Evolutionary conservation across 2,888 invertebrate species (phyloP), one percentile per base, ranked within the genome.

Genomic region (Apamea anceps): DNA sequence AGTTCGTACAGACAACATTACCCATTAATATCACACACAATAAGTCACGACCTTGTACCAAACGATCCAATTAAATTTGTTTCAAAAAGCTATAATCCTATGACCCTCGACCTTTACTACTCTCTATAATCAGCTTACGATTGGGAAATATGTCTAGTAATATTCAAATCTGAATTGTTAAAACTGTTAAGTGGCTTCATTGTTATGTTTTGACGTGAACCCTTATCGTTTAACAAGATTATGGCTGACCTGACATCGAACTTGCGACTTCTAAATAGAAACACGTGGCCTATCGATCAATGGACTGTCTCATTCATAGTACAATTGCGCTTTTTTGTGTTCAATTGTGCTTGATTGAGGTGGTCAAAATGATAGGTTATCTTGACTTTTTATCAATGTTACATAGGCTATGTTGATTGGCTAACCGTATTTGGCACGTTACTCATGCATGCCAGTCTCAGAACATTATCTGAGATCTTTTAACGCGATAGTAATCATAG

Each of bases 51-150:
- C 82, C 81, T 89, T 84, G 72, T 66, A 54, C 85, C 87, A 92
- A 90, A 82, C 86, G 85, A 80, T 89, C 87, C 91, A 91, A 92
- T 91, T 91, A 91, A 85, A 85, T 74, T 89, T 87, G 81, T 88
- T 87, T 86, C 81, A 87, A 90, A 86, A 85, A 88, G 71, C 78
- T 80, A 79, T 88, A 89, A 87, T 83, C 79, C 88, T 85, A 77
- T 80, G 83, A 82, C 85, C 85, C 85, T 81, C 89, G 90, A 93
- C 92, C 91, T 93, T 90, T 91, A 74, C 70, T 75, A 88, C 89
- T 90, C 85, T 87, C 88, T 86, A 80, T 88, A 87, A 88, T 87
- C 72, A 80, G 85, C 82, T 86, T 88, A 81, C 70, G 25, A 80
- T 88, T 89, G 82, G 70, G 82, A 81, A 90, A 88, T 80, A 71